Evolutionary conservation across 2,888 invertebrate genomes (phyloP), one percentile per base, ranked within the genome.

Genomic region (Nomada flava): DNA sequence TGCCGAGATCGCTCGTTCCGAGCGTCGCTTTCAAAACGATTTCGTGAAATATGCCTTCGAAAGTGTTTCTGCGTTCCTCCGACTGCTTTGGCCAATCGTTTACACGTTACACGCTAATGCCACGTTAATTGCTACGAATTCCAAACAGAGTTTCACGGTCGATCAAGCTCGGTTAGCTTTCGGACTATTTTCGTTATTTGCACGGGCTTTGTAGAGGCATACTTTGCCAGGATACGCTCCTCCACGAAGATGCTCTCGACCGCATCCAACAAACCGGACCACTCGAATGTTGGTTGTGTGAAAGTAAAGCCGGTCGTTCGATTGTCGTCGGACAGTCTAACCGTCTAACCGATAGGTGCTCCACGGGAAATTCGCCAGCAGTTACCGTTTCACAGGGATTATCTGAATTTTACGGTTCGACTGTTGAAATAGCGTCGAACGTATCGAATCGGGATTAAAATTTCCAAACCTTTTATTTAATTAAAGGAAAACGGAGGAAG

Each of bases 391-490:
- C 74, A 3, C 69, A 36, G 26, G 77, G 78, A 73, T 81, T 79
- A 65, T 55, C n/a, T 50, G 59, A 60, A 74, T 81, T 79, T 57
- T 52, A 69, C 81, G 79, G 79, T 70, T 67, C 74, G 23, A n/a
- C 29, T 50, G 69, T 23, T 65, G 81, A 74, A 74, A 73, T 52
- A 55, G 20, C 59, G 69, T 2, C 50, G 62, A 26, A 44, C 60
- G 73, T 70, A 79, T 74, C 73, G 20, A 52, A 62, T 55, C 53
- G 11, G 52, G 64, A 81, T 79, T 73, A 70, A 81, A 79, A 73
- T 69, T 68, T 67, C 23, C 60, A 9, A 42, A 26, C n/a, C 20
- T 23, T 80, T 59, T 68, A 57, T 80, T 76, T 69, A 71, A 75
- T 63, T 36, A 57, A 67, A 71, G 67, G 15, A 71, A 65, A 64